Evolutionary conservation across 2,797 vertebrate genomes (phyloP).

Genomic region (Phataginus tetradactyla): DNA sequence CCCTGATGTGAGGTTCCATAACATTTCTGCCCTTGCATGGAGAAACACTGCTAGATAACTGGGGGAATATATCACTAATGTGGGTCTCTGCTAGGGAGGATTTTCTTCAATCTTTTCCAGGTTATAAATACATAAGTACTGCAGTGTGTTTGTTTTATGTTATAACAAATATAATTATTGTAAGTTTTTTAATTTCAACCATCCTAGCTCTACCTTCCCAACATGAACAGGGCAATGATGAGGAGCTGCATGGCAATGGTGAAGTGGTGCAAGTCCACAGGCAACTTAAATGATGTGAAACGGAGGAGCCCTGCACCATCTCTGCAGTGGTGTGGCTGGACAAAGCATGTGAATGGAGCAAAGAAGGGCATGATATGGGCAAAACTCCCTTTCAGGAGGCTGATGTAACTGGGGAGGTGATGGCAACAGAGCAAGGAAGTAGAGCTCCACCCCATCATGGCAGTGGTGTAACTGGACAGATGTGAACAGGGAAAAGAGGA

Average conservation of each 20-base stretch:
- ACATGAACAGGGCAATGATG: background rate
- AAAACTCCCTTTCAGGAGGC: background rate
- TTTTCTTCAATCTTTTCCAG: no score
- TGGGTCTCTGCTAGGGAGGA: background rate
- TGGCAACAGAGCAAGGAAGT: background rate
- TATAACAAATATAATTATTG: background rate
- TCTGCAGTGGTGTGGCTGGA: background rate
- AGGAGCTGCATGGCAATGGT: background rate
- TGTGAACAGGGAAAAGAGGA: background rate
- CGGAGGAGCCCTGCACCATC: background rate
- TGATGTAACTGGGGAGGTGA: background rate
- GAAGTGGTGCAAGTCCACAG: background rate
- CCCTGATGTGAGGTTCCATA: background rate
- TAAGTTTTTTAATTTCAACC: background rate
- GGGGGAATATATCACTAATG: background rate
- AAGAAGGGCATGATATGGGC: background rate
- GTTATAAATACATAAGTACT: background rate
- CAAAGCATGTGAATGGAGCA: background rate
- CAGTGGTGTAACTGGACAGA: background rate
- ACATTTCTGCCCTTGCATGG: background rate
- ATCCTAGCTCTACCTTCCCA: background rate
- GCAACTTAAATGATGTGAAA: background rate
- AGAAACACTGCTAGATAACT: background rate
- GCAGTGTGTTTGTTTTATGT: background rate
- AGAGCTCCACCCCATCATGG: fast-evolving